Conservation (phyloP, 2,113 vertebrate genomes). For the Tachycineta bicolor region DNA sequence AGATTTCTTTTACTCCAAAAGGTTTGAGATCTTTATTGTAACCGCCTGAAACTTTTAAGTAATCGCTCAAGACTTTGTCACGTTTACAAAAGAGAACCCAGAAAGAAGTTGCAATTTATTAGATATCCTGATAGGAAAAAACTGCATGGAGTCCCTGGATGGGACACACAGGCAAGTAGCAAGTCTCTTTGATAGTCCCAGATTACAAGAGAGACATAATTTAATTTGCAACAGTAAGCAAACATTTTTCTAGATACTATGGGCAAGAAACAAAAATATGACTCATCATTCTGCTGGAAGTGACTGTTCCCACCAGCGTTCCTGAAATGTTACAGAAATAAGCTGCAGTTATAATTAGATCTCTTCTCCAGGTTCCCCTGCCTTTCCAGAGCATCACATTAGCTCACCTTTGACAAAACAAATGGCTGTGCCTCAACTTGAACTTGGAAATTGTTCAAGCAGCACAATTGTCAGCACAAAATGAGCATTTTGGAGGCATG, state of each 20-base stretch:
- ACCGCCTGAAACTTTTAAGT: not conserved
- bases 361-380: not conserved
- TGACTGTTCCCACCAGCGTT: not conserved
- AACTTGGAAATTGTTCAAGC: not conserved
- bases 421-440: not conserved
- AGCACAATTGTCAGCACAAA: not conserved
- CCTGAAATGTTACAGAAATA: not conserved
- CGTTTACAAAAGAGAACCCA: not conserved
- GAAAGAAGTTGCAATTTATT: not conserved
- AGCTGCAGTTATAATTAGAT: not conserved
- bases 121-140: not conserved
- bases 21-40: not conserved
- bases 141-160: not conserved
- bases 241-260: not conserved
- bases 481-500: constrained; percentile 20
- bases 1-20: not conserved
- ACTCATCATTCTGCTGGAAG: not conserved
- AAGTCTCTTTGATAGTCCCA: not conserved
- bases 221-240: not conserved
- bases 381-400: not conserved
- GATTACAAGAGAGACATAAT: not conserved
- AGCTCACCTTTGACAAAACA: not conserved
- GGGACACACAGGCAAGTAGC: not conserved
- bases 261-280: not conserved
- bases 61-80: not conserved